Base-by-base conservation (phyloP, 2,888 invertebrate species). In the Eilema sororculum region DNA sequence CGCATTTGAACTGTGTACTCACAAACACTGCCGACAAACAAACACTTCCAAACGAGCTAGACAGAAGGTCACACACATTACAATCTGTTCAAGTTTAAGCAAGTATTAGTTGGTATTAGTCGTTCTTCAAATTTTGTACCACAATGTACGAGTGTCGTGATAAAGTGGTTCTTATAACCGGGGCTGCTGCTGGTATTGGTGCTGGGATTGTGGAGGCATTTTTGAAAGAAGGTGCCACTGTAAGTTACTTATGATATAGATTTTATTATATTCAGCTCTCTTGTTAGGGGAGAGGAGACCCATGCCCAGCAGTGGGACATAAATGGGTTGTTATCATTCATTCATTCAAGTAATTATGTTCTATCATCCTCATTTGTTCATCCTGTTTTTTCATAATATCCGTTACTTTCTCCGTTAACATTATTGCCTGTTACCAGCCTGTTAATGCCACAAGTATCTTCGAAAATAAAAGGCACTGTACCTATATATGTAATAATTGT, bases 141-240 rank as follows among this genome's bases (percentile, higher is more conserved):
- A 77, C 76, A 65, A 91, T 92, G 91, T 88, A 85, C 69, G 86
- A 89, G 60, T 81, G 87, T 12, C 80, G 83, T 69, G 87, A 87
- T 73, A 92, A 91, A 84, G 90, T 93, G 1, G 84, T 91, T 67
- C 74, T 94, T 25, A 82, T 94, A 8, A 94, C 94, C 0, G 94
- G 94, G 0, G 94, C 89, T 0, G 92, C 93, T 0, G 87, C 86
- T 0, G 94, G 94, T 0, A 93, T 94, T 0, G 94, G 94, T 0
- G 90, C 92, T 46, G 90, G 88, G 2, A 77, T 91, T 0, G 91
- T 90, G 0, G 80, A 78, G 30, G 86, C 89, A 0, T 86, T 93
- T 59, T 66, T 91, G 61, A 83, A 90, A 5, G 87, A 87, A 72
- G 91, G 90, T 33, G 93, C 92, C 3, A 92, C 91, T 85, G 94